Base-by-base conservation (phyloP, 1,140 invertebrate genomes). In the Myzus persicae region DNA sequence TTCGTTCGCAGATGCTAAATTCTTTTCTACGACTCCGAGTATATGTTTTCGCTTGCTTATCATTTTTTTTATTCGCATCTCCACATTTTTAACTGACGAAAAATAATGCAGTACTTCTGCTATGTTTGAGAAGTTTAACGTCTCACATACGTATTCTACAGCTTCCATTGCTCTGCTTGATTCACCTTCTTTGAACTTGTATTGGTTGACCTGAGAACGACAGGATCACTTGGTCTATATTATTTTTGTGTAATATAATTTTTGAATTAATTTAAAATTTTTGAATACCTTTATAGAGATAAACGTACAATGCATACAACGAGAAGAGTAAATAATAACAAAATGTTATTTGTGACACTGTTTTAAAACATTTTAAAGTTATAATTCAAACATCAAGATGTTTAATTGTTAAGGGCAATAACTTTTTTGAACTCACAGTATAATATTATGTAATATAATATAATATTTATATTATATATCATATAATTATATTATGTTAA, bases 51-150 rank as follows among this genome's bases (percentile, higher is more conserved):
- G 54, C 18, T 8, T 4, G 24, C 2, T 46, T 14, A 91, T 46
- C 42, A 91, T 44, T n/a, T 81, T 46, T 91, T 91, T 81, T 42
- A 91, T 22, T 8, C 90, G 90, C 31, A 81, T 42, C 24, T 91
- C 90, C 14, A 81, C 59, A 81, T 46, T 76, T 46, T 91, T 91
- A 7, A 91, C 31, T 2, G 40, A 11, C 5, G 1, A 22, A 44
- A 91, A 44, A 48, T 81, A 91, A 31, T 81, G 24, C 22, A 91
- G 31, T 14, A 91, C 90, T 24, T 81, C 59, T n/a, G 40, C 20
- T 36, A 48, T 81, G 67, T 81, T 24, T 26, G 14, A 14, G 31
- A 91, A 81, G 2, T 31, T 44, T 26, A 91, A 81, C 8, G 59
- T 38, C 3, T 81, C 90, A 26, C 90, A 81, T 9, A 91, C 90